Evolutionary conservation across 2,113 vertebrate genomes (phyloP).

Genomic region (Tauraco erythrolophus): DNA sequence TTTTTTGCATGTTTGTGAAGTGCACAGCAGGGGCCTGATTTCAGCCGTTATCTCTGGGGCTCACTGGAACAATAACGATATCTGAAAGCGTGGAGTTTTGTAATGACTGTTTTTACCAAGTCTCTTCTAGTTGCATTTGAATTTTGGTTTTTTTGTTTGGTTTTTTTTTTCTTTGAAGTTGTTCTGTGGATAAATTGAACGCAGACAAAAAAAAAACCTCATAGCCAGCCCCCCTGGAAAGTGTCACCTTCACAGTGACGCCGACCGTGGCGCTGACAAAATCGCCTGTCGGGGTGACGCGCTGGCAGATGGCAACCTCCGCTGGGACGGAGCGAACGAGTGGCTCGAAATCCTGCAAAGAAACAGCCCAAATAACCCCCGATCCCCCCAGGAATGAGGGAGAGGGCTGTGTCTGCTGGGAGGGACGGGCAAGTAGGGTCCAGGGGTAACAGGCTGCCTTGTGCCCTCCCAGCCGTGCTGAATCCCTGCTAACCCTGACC

Average conservation of each 20-base stretch:
- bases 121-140: neutral
- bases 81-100: neutral
- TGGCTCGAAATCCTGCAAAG: slow-evolving; percentile 46
- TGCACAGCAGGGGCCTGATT: slow-evolving; percentile 45
- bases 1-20: slow-evolving; percentile 15
- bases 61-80: neutral
- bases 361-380: neutral
- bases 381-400: rapidly evolving
- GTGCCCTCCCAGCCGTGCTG: neutral
- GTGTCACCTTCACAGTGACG: slow-evolving; percentile 80
- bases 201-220: neutral
- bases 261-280: slow-evolving; percentile 71
- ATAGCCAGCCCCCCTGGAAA: slow-evolving; percentile 58
- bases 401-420: neutral
- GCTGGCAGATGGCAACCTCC: slow-evolving; percentile 76
- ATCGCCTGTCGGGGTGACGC: slow-evolving; percentile 66
- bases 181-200: neutral
- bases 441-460: neutral
- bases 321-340: slow-evolving; percentile 50
- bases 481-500: neutral
- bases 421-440: neutral
- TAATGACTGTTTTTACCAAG: neutral
- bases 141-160: neutral
- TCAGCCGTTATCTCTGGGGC: neutral
- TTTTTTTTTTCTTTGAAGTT: neutral